Conservation (phyloP, 2,113 vertebrate species). For the Clarias magur region DNA sequence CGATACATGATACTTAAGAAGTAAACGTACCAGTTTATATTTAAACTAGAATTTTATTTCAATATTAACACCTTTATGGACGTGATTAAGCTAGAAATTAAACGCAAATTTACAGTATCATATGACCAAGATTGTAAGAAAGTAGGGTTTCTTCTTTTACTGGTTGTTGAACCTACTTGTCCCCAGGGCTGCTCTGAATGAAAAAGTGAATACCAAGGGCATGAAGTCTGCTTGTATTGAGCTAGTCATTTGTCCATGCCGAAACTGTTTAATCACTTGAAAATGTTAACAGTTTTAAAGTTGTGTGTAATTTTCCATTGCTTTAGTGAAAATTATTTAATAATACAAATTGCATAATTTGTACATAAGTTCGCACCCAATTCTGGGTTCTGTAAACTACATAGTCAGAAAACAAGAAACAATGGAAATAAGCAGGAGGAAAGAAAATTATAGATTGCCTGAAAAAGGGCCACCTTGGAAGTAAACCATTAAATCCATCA, state of each 20-base stretch:
- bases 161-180: background rate
- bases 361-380: background rate
- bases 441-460: slow-evolving; percentile 15
- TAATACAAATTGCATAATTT: background rate
- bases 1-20: too few relatives aligned
- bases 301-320: background rate
- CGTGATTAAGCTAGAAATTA: too few relatives aligned
- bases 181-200: background rate
- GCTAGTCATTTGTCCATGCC: background rate
- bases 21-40: too few relatives aligned
- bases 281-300: background rate
- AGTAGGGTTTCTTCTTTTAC: background rate
- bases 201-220: background rate
- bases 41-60: too few relatives aligned
- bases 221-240: background rate
- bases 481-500: slow-evolving; percentile 14
- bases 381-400: background rate
- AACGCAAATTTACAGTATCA: too few relatives aligned
- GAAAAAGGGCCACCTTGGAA: slow-evolving; percentile 12
- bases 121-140: background rate
- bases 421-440: background rate
- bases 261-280: background rate
- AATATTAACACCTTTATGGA: too few relatives aligned
- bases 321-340: background rate
- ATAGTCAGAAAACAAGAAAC: background rate